Base-by-base conservation (phyloP, 2,888 invertebrate genomes). In the Cacoxenus indagator region DNA sequence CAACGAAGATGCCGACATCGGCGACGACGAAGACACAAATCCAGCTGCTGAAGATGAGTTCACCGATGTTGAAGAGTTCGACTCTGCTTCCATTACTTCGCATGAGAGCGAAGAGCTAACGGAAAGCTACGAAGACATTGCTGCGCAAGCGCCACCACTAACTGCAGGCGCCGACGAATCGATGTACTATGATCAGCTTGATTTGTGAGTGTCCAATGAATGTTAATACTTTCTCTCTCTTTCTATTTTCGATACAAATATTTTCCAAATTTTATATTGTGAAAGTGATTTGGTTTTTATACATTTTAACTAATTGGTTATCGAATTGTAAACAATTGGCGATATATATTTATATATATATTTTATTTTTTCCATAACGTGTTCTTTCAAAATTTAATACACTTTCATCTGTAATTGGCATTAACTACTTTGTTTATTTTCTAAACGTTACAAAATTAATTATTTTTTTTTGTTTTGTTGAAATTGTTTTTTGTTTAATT, bases 151-250 rank as follows among this genome's bases (percentile, higher is more conserved):
- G 66, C 67, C 84, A 65, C 77, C 77, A 70, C 75, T 79, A 24
- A 78, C 76, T 29, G 76, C 77, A 4, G 84, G 85, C 22, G 83
- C 78, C 65, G 86, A 85, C 65, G 86, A 87, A 72, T 83, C 84
- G 73, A 74, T 81, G 59, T 86, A 87, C 77, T 84, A 86, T 75
- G 86, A 87, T 75, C 83, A 84, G 69, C 76, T 82, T 76, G 85
- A 87, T 85, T 84, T 82, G 87, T 87, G 87, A 87, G 87, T 87
- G 78, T 76, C 70, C 70, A 68, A 69, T 57, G 64, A 46, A 69
- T 62, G 64, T 55, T 64, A 55, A 64, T 70, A 59, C 65, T 46
- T 29, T 66, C n/a, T 66, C 14, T 51, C 22, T 45, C 48, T 65
- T 68, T 61, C 29, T 62, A 67, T 69, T 66, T 74, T 70, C 65